Evolutionary conservation across 2,888 invertebrate genomes (phyloP).

Genomic region (Thalpophila matura): DNA sequence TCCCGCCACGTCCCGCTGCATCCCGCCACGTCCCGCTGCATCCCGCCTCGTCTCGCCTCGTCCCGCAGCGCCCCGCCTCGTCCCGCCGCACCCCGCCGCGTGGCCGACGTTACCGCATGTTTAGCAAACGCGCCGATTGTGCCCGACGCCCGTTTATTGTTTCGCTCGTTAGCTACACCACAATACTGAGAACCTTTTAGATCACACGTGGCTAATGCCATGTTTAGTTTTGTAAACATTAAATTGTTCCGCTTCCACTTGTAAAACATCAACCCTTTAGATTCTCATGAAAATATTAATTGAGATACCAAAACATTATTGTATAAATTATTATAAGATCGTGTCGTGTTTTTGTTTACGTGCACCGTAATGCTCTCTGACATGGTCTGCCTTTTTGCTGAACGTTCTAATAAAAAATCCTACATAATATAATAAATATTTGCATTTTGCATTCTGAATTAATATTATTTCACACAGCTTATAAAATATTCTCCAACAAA

Average conservation of each 20-base stretch:
- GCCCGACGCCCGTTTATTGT: background rate
- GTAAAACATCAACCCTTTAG: constrained; percentile 6
- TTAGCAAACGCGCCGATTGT: constrained; percentile 8
- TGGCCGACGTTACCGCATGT: background rate
- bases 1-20: too few relatives aligned
- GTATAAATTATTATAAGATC: background rate
- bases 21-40: too few relatives aligned
- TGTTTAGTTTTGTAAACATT: constrained; percentile 37
- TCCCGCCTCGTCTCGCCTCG: too few relatives aligned
- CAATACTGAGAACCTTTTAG: constrained; percentile 33
- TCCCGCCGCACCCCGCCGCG: background rate
- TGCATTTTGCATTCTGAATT: background rate
- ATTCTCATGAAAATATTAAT: constrained; percentile 20
- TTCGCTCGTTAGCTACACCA: background rate
- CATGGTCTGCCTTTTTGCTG: too few relatives aligned
- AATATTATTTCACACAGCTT: background rate
- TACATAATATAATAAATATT: constrained; percentile 3
- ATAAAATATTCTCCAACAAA: background rate
- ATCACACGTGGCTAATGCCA: constrained; percentile 42
- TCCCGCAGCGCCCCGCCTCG: background rate
- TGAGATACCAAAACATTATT: background rate
- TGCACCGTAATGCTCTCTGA: too few relatives aligned
- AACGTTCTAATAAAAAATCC: background rate
- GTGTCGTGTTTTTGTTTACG: background rate
- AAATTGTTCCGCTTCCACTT: constrained; percentile 18